These are phyloP conservation scores for Periparus ater DNA, from an alignment of 2,797 vertebrate species.

Conservation along the genomic window DNA sequence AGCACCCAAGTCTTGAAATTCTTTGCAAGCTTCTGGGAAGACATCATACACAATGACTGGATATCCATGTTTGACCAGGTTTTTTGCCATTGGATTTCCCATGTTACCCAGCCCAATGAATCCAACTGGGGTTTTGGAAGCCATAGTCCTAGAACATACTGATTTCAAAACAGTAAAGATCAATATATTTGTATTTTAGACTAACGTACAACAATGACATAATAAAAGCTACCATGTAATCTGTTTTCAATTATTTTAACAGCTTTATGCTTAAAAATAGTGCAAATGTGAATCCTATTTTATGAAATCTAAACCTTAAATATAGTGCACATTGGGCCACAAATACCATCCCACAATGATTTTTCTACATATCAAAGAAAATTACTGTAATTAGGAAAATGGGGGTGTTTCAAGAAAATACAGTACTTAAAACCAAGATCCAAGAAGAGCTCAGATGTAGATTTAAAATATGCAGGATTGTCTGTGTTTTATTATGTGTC, in stretches of 20 bases:
- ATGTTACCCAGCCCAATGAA: slow-evolving; percentile 97
- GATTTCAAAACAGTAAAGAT: slow-evolving; percentile 67
- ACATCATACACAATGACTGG: slow-evolving; percentile 93
- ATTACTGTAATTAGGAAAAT: neutral
- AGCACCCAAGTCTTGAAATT: slow-evolving; percentile 91
- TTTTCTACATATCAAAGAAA: neutral
- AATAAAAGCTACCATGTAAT: neutral
- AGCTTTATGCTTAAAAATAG: neutral
- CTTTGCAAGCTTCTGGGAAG: slow-evolving; percentile 97
- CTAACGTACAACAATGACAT: neutral
- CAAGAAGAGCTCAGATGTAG: neutral
- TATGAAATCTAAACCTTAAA: neutral
- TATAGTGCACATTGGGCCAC: neutral
- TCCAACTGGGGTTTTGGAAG: slow-evolving; percentile 96
- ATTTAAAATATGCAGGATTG: neutral
- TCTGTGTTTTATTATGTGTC: neutral
- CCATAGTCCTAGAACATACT: slow-evolving; percentile 93
- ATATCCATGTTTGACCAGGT: slow-evolving; percentile 94
- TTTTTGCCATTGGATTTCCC: slow-evolving; percentile 99
- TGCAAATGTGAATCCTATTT: neutral
- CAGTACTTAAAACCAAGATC: neutral
- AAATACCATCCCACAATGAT: neutral
- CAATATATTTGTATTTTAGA: slow-evolving; percentile 3
- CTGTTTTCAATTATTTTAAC: neutral
- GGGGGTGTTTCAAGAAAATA: neutral